A percentile compares a stretch with the other conserved stretches of the same genome.
Conservation (phyloP, 1,140 invertebrate genomes). For the Orchesella cincta region DNA sequence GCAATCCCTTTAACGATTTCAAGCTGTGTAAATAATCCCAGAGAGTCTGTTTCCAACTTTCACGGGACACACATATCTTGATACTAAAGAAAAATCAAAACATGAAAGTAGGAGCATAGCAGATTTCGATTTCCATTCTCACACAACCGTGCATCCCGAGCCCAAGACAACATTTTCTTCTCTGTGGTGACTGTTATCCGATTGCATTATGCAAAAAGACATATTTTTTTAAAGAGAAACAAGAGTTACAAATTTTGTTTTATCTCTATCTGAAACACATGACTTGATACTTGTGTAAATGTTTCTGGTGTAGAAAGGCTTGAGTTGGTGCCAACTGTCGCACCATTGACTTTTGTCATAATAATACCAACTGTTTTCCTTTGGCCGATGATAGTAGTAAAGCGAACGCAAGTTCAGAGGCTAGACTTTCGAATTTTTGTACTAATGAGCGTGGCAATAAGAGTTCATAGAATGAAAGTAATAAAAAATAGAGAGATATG, state of each 20-base stretch:
- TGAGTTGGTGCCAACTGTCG: constrained; percentile 25
- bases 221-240: not conserved
- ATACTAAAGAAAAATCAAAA: not conserved
- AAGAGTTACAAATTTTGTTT: no score
- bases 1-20: not conserved
- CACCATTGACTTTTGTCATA: constrained; percentile 23
- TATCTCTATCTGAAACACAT: not conserved
- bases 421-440: not conserved
- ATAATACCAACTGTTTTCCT: not conserved
- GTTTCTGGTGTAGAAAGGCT: constrained; percentile 4
- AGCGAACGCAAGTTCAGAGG: not conserved
- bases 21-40: not conserved
- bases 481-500: not conserved
- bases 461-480: not conserved
- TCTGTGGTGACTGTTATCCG: not conserved
- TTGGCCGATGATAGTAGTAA: not conserved
- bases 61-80: not conserved
- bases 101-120: not conserved
- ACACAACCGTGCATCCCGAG: not conserved
- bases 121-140: not conserved
- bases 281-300: not conserved
- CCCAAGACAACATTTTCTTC: not conserved
- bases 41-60: not conserved
- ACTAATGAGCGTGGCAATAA: constrained; percentile 11
- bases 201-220: not conserved